A percentile compares a stretch with the other conserved stretches of the same genome.
These are phyloP conservation scores for Biston betularia DNA, from an alignment of 2,888 invertebrate genomes.

Conservation along the genomic window DNA sequence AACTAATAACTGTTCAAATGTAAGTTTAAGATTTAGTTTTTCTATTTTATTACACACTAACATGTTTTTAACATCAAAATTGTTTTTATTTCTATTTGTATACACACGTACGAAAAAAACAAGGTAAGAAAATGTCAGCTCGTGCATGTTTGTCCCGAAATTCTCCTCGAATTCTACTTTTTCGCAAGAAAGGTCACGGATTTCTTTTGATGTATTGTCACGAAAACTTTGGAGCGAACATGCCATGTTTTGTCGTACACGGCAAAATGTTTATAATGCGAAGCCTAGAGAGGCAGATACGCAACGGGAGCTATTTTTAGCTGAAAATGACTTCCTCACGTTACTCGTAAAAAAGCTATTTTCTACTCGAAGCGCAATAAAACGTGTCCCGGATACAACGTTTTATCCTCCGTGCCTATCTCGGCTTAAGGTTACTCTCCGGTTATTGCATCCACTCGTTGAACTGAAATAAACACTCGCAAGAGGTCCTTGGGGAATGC, in stretches of 20 bases:
- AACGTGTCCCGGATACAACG: slow-evolving; percentile 58
- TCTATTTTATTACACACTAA: slow-evolving; percentile 3
- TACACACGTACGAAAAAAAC: slow-evolving; percentile 28
- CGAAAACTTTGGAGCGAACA: slow-evolving; percentile 38
- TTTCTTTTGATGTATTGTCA: slow-evolving; percentile 37
- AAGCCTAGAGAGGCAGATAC: slow-evolving; percentile 37
- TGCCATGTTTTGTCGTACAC: slow-evolving; percentile 18
- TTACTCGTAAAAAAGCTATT: slow-evolving; percentile 66
- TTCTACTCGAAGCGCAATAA: slow-evolving; percentile 61
- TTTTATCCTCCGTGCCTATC: slow-evolving; percentile 58
- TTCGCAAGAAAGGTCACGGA: slow-evolving; percentile 34
- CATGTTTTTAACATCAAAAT: neutral
- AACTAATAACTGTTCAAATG: too few relatives aligned
- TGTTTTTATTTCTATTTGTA: too few relatives aligned
- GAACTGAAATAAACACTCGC: slow-evolving; percentile 58
- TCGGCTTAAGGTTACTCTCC: slow-evolving; percentile 57
- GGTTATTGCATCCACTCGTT: slow-evolving; percentile 52
- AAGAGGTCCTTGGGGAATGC: slow-evolving; percentile 50
- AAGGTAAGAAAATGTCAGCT: slow-evolving; percentile 24
- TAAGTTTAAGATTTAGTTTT: too few relatives aligned
- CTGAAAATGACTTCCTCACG: slow-evolving; percentile 51
- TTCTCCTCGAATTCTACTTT: slow-evolving; percentile 32
- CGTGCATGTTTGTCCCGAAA: slow-evolving; percentile 29
- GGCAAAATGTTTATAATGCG: slow-evolving; percentile 29
- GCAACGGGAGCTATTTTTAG: slow-evolving; percentile 52